These are phyloP conservation scores for Daktulosphaira vitifoliae DNA, from an alignment of 1,140 invertebrate genomes.

Conservation along the genomic window DNA sequence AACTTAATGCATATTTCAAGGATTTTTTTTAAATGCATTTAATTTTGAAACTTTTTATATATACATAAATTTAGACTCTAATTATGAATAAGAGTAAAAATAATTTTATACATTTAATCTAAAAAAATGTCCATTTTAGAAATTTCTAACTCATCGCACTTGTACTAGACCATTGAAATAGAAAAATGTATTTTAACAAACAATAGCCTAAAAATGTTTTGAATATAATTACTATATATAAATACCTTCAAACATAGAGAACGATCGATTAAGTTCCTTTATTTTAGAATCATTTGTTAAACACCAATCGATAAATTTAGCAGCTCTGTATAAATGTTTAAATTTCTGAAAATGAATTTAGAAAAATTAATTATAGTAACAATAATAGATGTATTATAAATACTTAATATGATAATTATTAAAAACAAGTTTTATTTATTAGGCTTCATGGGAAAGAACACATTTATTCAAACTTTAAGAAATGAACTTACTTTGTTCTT, in stretches of 20 bases:
- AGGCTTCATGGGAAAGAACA: too few relatives aligned
- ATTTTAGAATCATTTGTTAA: slow-evolving; percentile 60
- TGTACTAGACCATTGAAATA: background rate
- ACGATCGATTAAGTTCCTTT: slow-evolving; percentile 63
- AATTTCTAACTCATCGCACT: background rate
- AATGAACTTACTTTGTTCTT: too few relatives aligned
- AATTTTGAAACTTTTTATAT: too few relatives aligned
- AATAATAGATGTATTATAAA: background rate
- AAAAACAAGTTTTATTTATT: too few relatives aligned
- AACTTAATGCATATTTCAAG: too few relatives aligned
- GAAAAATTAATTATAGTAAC: background rate
- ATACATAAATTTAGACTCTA: too few relatives aligned
- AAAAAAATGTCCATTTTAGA: background rate
- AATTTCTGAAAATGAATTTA: slow-evolving; percentile 49
- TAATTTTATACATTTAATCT: background rate
- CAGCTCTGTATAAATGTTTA: slow-evolving; percentile 64
- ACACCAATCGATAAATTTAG: slow-evolving; percentile 78
- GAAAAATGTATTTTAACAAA: background rate
- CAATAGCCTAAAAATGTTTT: background rate
- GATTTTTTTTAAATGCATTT: too few relatives aligned
- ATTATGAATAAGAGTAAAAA: background rate
- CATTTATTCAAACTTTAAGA: too few relatives aligned
- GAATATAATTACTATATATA: slow-evolving; percentile 10
- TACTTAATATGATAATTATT: too few relatives aligned
- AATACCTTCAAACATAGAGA: slow-evolving; percentile 77